A percentile compares a stretch with the other conserved stretches of the same genome.
Evolutionary conservation across 2,888 invertebrate species (phyloP).

Genomic region (Brachycybe producta): DNA sequence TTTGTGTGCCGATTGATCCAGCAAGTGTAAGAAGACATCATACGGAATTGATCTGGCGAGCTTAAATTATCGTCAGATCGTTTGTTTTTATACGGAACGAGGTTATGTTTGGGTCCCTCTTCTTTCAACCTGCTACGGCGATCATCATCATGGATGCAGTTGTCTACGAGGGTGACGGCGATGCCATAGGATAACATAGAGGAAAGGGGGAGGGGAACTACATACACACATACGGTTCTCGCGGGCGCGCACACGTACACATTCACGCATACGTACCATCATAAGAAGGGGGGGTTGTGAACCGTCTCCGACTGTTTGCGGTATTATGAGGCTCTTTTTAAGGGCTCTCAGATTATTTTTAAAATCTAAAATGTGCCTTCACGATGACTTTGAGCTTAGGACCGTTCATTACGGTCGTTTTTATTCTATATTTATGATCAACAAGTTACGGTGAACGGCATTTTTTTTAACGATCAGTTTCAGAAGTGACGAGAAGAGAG

Average conservation of each 20-base stretch:
- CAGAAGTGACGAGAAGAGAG: conserved; percentile 1
- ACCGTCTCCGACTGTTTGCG: too few relatives aligned
- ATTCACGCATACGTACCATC: too few relatives aligned
- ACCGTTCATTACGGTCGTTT: conserved; percentile 19
- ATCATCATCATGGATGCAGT: not conserved
- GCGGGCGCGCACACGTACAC: too few relatives aligned
- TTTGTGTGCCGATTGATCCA: conserved; percentile 7
- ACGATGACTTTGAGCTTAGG: conserved; percentile 24
- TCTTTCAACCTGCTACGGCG: conserved; percentile 11
- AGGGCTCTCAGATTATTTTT: too few relatives aligned
- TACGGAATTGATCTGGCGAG: conserved; percentile 18
- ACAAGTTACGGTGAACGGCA: conserved; percentile 17
- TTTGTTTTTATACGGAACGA: not conserved
- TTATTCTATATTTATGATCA: conserved; percentile 19
- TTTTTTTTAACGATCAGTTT: not conserved
- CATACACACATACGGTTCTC: too few relatives aligned
- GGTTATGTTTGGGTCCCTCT: conserved; percentile 19
- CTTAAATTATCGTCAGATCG: conserved; percentile 4
- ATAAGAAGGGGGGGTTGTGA: too few relatives aligned
- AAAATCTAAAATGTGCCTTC: conserved; percentile 23
- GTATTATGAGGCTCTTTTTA: too few relatives aligned
- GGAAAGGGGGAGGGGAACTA: too few relatives aligned
- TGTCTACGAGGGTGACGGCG: not conserved
- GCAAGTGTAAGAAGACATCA: conserved; percentile 20
- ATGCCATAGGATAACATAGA: conserved; percentile 18